phyloP scores from a whole-genome alignment of 2,113 vertebrate genomes.

The Poicephalus meyeri region DNA sequence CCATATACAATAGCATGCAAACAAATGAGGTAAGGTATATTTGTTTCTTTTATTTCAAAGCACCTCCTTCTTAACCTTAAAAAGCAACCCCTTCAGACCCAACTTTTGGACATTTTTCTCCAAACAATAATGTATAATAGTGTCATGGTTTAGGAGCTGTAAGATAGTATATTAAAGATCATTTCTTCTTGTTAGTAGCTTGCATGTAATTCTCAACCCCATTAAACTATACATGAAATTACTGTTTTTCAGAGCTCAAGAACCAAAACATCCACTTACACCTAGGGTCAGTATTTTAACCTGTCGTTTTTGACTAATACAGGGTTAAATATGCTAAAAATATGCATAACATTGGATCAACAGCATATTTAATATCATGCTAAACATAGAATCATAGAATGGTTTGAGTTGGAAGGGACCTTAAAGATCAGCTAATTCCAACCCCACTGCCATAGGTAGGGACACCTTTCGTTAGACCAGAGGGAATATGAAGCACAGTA shows the following conservation, averaged over 20 bases:
- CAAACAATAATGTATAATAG: neutral
- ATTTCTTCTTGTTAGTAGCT: neutral
- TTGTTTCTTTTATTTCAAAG: neutral
- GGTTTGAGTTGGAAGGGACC: neutral
- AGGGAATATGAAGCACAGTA: neutral
- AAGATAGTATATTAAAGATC: conserved; percentile 47
- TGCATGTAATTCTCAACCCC: neutral
- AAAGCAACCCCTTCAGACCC: neutral
- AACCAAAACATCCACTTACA: neutral
- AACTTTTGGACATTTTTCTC: neutral
- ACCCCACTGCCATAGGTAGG: neutral
- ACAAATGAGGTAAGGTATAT: conserved; percentile 42
- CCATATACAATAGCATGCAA: conserved; percentile 64
- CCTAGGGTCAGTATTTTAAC: conserved; percentile 43
- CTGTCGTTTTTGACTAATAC: neutral
- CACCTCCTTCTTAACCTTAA: neutral
- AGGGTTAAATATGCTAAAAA: neutral
- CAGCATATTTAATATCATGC: neutral
- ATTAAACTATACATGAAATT: neutral
- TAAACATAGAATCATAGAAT: neutral
- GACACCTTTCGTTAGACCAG: neutral
- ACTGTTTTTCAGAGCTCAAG: conserved; percentile 51
- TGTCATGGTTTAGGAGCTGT: neutral
- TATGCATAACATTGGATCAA: neutral
- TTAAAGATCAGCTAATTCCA: neutral